Evolutionary conservation across 1,140 invertebrate genomes (phyloP).

Genomic region (Diuraphis noxia): DNA sequence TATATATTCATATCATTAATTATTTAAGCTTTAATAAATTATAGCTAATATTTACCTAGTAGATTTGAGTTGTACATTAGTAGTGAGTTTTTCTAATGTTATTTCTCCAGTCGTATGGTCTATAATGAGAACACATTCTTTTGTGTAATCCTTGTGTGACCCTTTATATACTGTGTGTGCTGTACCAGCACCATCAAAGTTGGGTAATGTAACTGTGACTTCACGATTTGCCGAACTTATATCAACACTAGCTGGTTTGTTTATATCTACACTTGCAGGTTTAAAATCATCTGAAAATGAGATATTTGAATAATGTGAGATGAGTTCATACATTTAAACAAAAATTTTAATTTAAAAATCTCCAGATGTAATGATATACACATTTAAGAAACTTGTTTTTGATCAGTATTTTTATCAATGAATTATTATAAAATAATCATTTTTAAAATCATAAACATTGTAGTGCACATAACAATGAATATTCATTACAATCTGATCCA

Average conservation of each 20-base stretch:
- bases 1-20: background rate
- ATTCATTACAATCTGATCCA: background rate
- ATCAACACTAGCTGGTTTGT: conserved; percentile 85
- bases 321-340: background rate
- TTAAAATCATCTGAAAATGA: conserved; percentile 89
- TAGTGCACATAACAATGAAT: background rate
- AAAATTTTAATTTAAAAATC: background rate
- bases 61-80: conserved; percentile 92
- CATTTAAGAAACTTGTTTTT: background rate
- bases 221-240: conserved; percentile 80
- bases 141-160: conserved; percentile 82
- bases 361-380: background rate
- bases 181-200: conserved; percentile 86
- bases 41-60: conserved; percentile 66
- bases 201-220: conserved; percentile 89
- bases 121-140: conserved; percentile 94
- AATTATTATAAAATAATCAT: background rate
- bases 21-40: background rate
- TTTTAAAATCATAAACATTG: background rate
- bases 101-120: conserved; percentile 89
- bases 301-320: background rate
- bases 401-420: background rate
- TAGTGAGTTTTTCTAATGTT: conserved; percentile 85
- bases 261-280: conserved; percentile 91
- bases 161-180: conserved; percentile 92